Conservation (phyloP, 2,113 vertebrate species). For the Daboia siamensis region DNA sequence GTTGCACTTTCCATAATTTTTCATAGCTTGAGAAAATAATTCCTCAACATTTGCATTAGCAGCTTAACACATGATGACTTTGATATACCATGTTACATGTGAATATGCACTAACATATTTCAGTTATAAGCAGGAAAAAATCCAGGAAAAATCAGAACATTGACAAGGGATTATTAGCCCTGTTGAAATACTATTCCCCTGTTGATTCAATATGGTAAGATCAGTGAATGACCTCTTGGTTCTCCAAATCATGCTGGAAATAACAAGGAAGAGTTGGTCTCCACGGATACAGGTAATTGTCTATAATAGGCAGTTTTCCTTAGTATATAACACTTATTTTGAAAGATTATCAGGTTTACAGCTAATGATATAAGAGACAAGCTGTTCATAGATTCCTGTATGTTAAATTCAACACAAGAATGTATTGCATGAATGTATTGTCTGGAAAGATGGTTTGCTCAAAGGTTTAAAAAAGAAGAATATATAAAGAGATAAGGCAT, state of each 20-base stretch:
- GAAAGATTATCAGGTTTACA: background rate
- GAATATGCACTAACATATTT: background rate
- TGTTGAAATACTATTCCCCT: background rate
- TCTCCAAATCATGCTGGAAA: background rate
- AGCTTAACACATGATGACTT: background rate
- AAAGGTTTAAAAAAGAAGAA: background rate
- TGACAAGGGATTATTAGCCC: background rate
- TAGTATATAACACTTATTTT: background rate
- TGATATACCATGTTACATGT: background rate
- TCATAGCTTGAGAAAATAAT: background rate
- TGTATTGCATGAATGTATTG: background rate
- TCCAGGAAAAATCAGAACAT: background rate
- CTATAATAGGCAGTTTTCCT: background rate
- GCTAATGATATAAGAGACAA: background rate
- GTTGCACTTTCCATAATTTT: background rate
- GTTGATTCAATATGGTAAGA: background rate
- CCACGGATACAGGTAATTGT: background rate
- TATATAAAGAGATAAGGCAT: background rate
- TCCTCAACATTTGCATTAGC: background rate
- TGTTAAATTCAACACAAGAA: background rate
- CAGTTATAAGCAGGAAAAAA: background rate
- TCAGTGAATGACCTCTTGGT: background rate
- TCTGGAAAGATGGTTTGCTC: background rate
- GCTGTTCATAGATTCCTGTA: background rate
- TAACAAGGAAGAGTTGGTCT: background rate